These are phyloP conservation scores for Rhodophaea formosa DNA, from an alignment of 2,888 invertebrate genomes.

Conservation along the genomic window DNA sequence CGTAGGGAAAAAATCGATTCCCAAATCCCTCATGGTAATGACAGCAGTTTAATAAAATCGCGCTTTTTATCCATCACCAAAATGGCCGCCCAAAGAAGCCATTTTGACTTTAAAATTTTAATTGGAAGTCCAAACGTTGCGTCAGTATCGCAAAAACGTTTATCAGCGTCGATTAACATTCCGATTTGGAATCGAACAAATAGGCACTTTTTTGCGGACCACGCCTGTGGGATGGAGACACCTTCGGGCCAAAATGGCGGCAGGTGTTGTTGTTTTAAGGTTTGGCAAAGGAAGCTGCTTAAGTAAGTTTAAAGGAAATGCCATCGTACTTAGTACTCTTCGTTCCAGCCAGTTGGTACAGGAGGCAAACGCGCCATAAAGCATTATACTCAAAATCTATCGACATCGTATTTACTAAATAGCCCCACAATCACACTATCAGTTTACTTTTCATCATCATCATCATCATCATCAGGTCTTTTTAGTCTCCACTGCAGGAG, in stretches of 20 bases:
- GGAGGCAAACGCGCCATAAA: too few species aligned
- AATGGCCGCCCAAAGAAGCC: conserved; percentile 70
- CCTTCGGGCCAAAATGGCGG: conserved; percentile 51
- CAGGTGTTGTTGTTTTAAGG: too few species aligned
- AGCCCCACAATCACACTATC: too few species aligned
- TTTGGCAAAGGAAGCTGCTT: background rate
- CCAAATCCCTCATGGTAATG: too few species aligned
- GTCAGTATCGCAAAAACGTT: conserved; percentile 38
- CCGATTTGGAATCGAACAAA: conserved; percentile 64
- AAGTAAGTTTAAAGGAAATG: background rate
- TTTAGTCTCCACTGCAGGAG: too few species aligned
- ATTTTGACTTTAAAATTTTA: conserved; percentile 75
- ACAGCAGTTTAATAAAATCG: conserved; percentile 24
- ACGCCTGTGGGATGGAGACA: conserved; percentile 54
- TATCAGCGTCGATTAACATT: conserved; percentile 53
- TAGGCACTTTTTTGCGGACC: conserved; percentile 57
- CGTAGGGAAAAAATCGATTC: too few species aligned
- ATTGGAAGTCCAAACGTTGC: conserved; percentile 69
- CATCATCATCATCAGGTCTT: too few species aligned
- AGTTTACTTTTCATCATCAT: too few species aligned
- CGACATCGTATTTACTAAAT: too few species aligned
- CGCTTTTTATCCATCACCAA: conserved; percentile 48
- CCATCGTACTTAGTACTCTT: too few species aligned
- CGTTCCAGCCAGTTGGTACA: too few species aligned
- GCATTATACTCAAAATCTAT: too few species aligned